Percentiles rank a stretch among this genome's conserved stretches.
These are phyloP conservation scores for Bostrychus sinensis DNA, from an alignment of 2,113 vertebrate genomes.

Conservation along the genomic window DNA sequence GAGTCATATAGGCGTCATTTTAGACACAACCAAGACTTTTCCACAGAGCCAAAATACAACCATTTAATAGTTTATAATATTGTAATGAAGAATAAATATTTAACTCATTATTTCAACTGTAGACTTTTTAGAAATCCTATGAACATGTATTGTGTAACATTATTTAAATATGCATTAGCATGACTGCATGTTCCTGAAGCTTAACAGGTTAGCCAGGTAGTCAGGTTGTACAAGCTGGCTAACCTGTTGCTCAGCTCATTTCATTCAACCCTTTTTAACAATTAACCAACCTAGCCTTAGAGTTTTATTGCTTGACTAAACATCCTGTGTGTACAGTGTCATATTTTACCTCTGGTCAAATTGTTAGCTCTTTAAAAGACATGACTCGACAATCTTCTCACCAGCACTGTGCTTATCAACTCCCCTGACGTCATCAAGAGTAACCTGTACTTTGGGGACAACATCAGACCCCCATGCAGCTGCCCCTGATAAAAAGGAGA, in stretches of 20 bases:
- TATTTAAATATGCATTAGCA: neutral
- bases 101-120: neutral
- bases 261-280: slow-evolving; percentile 1
- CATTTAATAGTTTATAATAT: neutral
- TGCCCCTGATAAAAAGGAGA: neutral
- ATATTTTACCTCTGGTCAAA: neutral
- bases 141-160: neutral
- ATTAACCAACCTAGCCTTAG: neutral
- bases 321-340: neutral
- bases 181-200: slow-evolving; percentile 1
- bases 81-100: neutral
- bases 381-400: neutral
- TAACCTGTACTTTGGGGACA: neutral
- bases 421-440: neutral
- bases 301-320: neutral
- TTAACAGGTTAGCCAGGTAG: too few relatives aligned
- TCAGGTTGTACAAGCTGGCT: neutral
- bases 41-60: neutral
- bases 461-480: neutral
- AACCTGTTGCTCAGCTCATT: neutral
- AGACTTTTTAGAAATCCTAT: neutral
- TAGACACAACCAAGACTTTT: too few relatives aligned
- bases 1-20: too few relatives aligned
- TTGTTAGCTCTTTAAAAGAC: neutral
- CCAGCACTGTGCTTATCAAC: neutral